Conservation (phyloP, 1,140 invertebrate genomes). For the Drosophila tani region DNA sequence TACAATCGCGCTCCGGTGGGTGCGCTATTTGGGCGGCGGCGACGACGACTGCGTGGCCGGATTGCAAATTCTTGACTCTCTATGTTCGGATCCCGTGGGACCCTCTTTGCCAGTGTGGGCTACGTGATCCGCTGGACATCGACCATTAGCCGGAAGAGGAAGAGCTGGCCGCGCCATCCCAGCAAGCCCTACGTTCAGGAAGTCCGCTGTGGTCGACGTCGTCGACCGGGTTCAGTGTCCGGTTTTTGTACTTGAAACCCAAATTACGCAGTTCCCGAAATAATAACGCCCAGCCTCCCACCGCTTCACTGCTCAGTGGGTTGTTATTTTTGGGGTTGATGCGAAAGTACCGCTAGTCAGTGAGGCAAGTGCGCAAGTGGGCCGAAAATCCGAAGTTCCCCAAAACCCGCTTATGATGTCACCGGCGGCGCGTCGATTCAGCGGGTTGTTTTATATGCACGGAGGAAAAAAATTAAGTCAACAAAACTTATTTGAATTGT, state of each 20-base stretch:
- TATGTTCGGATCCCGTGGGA: conserved; percentile 17
- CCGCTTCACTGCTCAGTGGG: conserved; percentile 15
- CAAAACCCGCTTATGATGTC: conserved; percentile 60
- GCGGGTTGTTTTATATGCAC: conserved; percentile 19
- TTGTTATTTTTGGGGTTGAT: conserved; percentile 52
- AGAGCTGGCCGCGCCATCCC: background rate
- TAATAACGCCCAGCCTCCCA: conserved; percentile 43
- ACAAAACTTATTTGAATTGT: background rate
- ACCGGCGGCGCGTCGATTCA: conserved; percentile 5
- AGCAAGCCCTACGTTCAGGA: conserved; percentile 58
- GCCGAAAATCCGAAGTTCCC: conserved; percentile 17
- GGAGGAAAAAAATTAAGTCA: background rate
- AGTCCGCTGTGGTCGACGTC: conserved; percentile 29
- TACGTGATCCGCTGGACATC: conserved; percentile 55
- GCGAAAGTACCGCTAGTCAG: conserved; percentile 70
- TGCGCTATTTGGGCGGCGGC: conserved; percentile 12
- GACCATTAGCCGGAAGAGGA: conserved; percentile 60
- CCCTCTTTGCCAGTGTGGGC: conserved; percentile 19
- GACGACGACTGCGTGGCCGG: conserved; percentile 28
- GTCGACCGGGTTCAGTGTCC: conserved; percentile 66
- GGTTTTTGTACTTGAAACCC: conserved; percentile 81
- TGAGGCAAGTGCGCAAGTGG: conserved; percentile 58
- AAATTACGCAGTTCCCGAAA: conserved; percentile 79
- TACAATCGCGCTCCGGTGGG: conserved; percentile 34
- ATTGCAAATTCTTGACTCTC: conserved; percentile 25